Percentiles rank a stretch among this genome's conserved stretches.
Evolutionary conservation across 1,140 invertebrate species (phyloP).

Genomic region (Elymnias hypermnestra): DNA sequence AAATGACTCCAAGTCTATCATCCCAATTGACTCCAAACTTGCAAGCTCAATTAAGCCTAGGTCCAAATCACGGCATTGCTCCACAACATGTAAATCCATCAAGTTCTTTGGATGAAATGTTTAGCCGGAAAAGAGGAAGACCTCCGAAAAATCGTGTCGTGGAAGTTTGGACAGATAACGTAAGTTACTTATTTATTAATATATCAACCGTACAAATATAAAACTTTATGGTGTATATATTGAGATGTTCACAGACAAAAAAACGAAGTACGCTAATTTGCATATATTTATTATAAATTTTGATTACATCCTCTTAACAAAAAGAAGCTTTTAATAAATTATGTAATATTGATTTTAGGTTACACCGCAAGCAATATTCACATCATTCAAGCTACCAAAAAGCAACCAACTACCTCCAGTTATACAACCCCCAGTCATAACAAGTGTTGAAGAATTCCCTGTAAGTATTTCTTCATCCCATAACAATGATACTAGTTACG

Average conservation of each 20-base stretch:
- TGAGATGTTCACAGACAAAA: too few species aligned
- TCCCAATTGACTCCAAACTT: slow-evolving; percentile 58
- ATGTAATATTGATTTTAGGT: too few species aligned
- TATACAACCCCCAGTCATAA: slow-evolving; percentile 65
- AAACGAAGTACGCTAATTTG: too few species aligned
- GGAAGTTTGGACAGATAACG: slow-evolving; percentile 90
- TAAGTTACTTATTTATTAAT: slow-evolving; percentile 64
- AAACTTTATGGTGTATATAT: too few species aligned
- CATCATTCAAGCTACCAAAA: slow-evolving; percentile 94
- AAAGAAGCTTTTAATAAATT: too few species aligned
- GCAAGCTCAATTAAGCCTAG: slow-evolving; percentile 62
- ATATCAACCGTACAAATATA: too few species aligned
- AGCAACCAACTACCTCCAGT: slow-evolving; percentile 72
- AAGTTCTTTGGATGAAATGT: slow-evolving; percentile 90
- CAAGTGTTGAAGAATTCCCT: slow-evolving; percentile 74
- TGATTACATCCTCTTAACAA: too few species aligned
- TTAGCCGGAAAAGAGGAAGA: slow-evolving; percentile 91
- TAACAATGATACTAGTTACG: too few species aligned
- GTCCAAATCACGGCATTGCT: slow-evolving; percentile 46
- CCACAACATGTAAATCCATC: slow-evolving; percentile 79
- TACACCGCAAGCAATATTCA: slow-evolving; percentile 93
- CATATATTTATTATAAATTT: too few species aligned
- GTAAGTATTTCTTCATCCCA: too few species aligned
- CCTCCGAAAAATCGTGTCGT: slow-evolving; percentile 95
- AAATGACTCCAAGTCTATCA: slow-evolving; percentile 74